phyloP scores from a whole-genome alignment of 2,113 vertebrate genomes.

The Indicator indicator region DNA sequence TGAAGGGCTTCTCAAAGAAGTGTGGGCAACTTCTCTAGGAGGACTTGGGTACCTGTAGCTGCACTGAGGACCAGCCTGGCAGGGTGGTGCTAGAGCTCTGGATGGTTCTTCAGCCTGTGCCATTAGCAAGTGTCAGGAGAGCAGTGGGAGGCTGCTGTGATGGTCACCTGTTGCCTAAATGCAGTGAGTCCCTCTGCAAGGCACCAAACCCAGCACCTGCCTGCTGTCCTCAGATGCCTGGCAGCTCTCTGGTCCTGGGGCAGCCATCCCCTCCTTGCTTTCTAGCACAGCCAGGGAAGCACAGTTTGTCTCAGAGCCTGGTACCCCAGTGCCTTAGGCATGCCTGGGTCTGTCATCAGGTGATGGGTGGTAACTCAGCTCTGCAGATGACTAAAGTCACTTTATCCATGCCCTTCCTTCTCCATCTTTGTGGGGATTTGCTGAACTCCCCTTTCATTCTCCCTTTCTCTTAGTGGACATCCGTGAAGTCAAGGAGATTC shows the following conservation, averaged over 20 bases:
- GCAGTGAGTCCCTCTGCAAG: background rate
- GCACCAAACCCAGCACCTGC: no score
- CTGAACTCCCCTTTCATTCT: background rate
- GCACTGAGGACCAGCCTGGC: background rate
- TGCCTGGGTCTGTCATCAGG: background rate
- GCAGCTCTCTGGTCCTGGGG: background rate
- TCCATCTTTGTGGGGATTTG: background rate
- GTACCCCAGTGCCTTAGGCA: background rate
- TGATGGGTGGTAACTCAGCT: background rate
- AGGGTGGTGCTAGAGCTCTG: background rate
- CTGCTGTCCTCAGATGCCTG: fast-evolving
- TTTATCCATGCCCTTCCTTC: background rate
- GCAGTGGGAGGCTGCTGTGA: background rate
- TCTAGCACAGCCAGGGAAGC: background rate
- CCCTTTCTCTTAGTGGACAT: conserved; percentile 87
- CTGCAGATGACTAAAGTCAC: background rate
- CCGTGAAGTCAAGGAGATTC: conserved; percentile 97
- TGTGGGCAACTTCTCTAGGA: background rate
- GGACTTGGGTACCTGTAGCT: background rate
- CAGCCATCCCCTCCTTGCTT: background rate
- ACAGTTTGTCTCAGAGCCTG: background rate
- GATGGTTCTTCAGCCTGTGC: background rate
- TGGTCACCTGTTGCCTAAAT: background rate
- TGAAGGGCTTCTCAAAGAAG: background rate
- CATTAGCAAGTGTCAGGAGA: background rate